Evolutionary conservation across 2,113 vertebrate species (phyloP).

Genomic region (Pluvianellus socialis): DNA sequence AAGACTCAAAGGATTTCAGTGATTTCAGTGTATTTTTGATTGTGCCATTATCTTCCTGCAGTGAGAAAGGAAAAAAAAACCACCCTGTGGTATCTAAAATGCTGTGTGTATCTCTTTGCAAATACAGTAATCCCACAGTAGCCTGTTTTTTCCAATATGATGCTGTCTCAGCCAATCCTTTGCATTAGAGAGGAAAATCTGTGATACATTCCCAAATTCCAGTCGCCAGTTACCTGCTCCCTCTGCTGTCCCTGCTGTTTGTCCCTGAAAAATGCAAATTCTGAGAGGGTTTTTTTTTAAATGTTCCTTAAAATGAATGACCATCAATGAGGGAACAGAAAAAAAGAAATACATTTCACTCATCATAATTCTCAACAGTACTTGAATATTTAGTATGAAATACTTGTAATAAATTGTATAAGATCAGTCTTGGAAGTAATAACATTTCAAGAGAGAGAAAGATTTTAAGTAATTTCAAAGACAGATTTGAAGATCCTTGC

Average conservation of each 20-base stretch:
- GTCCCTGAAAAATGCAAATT: background rate
- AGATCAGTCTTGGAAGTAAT: background rate
- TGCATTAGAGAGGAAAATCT: background rate
- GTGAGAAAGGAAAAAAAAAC: background rate
- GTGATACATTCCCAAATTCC: background rate
- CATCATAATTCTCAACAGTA: background rate
- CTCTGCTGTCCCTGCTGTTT: background rate
- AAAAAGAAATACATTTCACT: background rate
- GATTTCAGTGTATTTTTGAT: background rate
- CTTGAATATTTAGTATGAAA: background rate
- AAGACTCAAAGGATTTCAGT: background rate
- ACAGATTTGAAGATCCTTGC: conserved; percentile 5
- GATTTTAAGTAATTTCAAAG: background rate
- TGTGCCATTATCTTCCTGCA: background rate
- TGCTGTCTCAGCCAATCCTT: conserved; percentile 12
- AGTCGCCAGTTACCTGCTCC: background rate
- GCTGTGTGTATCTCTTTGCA: conserved; percentile 1
- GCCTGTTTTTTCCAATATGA: background rate
- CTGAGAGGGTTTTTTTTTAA: background rate
- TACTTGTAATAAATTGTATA: background rate
- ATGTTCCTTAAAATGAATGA: background rate
- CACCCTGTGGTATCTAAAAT: background rate
- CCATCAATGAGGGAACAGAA: background rate
- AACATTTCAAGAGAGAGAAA: background rate
- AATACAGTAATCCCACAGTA: background rate